Evolutionary conservation across 2,113 vertebrate species (phyloP), one percentile per base, ranked within the genome.

Genomic region (Ictidomys tridecemlineatus): DNA sequence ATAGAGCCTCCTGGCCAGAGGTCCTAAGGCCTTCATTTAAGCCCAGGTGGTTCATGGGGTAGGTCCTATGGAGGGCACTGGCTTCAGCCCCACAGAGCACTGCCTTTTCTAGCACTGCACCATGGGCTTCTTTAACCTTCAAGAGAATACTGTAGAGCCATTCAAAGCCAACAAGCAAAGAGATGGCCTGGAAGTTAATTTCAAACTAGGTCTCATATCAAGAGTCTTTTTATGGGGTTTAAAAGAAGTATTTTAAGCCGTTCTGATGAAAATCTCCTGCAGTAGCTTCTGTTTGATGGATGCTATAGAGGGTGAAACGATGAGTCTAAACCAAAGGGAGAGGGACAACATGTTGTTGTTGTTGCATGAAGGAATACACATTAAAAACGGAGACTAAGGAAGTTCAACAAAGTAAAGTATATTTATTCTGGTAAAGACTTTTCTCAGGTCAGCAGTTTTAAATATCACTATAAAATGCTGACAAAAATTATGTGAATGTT

Each of bases 391-490:
- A 86, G 56, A 96, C 73, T 56, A 95, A 0, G 8, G 14, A 92
- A 94, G 32, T 83, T 98, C 92, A 28, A 96, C 92, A 87, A 76
- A 89, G 80, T 45, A 96, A 97, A 87, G 91, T 89, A 18, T 97
- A 98, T 97, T 98, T 98, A 95, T 97, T 98, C 77, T 94, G 96
- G 95, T 90, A 96, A 92, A 93, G 70, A 69, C 8, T 97, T 98
- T 87, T 56, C 96, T 97, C 77, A 84, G 89, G 78, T 97, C 97
- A 98, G 96, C 97, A 97, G 88, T 98, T 98, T 89, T 51, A 98
- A 98, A 97, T 77, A 98, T 91, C 96, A 96, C n/a, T 93, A 63
- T 82, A 96, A 98, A 98, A 94, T 97, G 97, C 95, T 98, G 93
- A 98, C 93, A 96, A 92, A 95, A 96, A 96, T 91, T 96, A 96